Evolutionary conservation across 2,888 invertebrate species (phyloP).

Genomic region (Auanema sp.): DNA sequence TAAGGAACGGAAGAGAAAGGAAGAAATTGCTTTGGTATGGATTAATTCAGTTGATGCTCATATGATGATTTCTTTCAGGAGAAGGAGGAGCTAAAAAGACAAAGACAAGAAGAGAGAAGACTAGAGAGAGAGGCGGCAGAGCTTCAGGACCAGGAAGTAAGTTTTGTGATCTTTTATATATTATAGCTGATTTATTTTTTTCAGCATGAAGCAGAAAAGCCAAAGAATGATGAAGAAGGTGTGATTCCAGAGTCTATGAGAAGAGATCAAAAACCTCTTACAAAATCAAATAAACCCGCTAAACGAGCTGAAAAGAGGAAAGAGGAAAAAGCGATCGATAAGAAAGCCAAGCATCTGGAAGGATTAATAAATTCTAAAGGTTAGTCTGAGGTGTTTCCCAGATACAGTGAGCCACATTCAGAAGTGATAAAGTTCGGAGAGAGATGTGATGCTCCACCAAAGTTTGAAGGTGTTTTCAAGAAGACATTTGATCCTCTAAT

Average conservation of each 20-base stretch:
- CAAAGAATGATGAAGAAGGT: too few relatives aligned
- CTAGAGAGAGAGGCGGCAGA: conserved; percentile 12
- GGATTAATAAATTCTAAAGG: conserved; percentile 11
- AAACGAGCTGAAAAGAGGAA: conserved; percentile 21
- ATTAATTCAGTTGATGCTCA: not conserved
- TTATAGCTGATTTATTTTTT: too few relatives aligned
- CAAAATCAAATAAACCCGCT: not conserved
- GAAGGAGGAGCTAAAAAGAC: conserved; percentile 13
- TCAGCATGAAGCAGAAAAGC: too few relatives aligned
- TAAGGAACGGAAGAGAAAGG: conserved; percentile 26
- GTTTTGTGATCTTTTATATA: too few relatives aligned
- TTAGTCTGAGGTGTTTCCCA: not conserved
- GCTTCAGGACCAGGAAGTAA: conserved; percentile 10
- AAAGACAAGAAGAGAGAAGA: conserved; percentile 11
- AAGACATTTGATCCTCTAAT: conserved; percentile 42
- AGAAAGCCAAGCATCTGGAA: conserved; percentile 22
- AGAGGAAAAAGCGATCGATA: conserved; percentile 15
- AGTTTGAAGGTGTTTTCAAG: conserved; percentile 39
- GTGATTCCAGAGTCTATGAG: not conserved
- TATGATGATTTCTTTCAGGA: not conserved
- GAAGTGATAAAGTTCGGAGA: conserved; percentile 58
- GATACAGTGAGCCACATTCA: too few relatives aligned
- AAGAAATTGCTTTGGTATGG: not conserved
- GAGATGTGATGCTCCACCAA: conserved; percentile 54
- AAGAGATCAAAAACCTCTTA: not conserved